Evolutionary conservation across 64 coral and sea anemone genomes (phyloP).

Genomic region (Hydrozoanthus tunicans): DNA sequence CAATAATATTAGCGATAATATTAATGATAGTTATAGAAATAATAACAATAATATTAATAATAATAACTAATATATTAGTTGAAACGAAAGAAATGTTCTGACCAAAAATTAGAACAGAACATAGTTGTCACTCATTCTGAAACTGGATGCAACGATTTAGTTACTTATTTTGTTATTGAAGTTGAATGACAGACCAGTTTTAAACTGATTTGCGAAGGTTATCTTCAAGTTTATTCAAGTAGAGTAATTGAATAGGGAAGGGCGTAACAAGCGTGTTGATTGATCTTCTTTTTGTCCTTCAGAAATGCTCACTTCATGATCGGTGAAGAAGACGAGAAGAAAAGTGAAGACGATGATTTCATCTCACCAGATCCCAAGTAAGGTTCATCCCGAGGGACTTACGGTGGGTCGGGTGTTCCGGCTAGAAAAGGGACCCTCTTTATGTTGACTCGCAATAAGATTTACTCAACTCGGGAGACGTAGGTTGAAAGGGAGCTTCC

Average conservation of each 20-base stretch:
- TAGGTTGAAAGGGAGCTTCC: too few species aligned
- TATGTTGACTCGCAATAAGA: too few species aligned
- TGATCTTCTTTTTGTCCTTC: neutral
- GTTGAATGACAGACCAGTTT: neutral
- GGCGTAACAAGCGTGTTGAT: neutral
- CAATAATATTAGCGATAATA: neutral
- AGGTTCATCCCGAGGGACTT: neutral
- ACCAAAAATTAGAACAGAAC: too few species aligned
- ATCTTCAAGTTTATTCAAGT: too few species aligned
- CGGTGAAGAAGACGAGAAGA: constrained; percentile 93
- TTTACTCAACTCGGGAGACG: too few species aligned
- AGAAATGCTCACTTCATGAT: constrained; percentile 97
- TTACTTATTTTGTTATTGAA: neutral
- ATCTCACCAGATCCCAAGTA: constrained; percentile 70
- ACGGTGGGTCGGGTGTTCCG: too few species aligned
- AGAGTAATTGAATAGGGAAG: too few species aligned
- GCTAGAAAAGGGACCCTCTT: too few species aligned
- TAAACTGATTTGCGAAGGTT: too few species aligned
- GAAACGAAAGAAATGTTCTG: too few species aligned
- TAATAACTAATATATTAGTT: too few species aligned
- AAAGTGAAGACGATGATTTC: constrained; percentile 89
- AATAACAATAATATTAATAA: neutral
- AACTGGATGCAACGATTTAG: neutral
- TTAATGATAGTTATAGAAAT: neutral
- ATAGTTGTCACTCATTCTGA: neutral